phyloP scores from a whole-genome alignment of 2,888 invertebrate genomes.

The Spilosoma lubricipeda region DNA sequence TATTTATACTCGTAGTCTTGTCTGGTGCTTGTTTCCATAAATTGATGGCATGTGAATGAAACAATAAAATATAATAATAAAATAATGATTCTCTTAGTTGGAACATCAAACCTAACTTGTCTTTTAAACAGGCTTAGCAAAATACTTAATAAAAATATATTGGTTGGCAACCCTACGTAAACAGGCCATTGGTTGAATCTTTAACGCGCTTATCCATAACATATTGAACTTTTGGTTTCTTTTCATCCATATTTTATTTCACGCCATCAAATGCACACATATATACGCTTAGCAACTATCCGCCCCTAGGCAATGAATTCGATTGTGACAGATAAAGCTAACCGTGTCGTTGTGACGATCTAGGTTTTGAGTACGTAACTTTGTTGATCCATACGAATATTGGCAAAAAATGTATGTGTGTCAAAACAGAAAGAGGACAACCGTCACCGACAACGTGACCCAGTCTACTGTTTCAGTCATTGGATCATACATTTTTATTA shows the following conservation, averaged over 20 bases:
- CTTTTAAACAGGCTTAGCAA: neutral
- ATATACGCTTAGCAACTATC: constrained; percentile 42
- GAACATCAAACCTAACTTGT: neutral
- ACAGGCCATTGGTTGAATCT: constrained; percentile 4
- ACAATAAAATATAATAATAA: neutral
- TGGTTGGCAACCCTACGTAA: constrained; percentile 29
- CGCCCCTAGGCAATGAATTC: constrained; percentile 58
- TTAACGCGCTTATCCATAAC: constrained; percentile 25
- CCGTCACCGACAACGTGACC: constrained; percentile 58
- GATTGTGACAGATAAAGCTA: constrained; percentile 74
- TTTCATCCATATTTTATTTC: constrained; percentile 24
- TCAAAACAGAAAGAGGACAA: constrained; percentile 71
- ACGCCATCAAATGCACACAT: constrained; percentile 6
- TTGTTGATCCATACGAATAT: constrained; percentile 69
- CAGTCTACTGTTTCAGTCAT: constrained; percentile 47
- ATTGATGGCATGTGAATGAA: neutral
- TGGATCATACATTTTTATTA: neutral
- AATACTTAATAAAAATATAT: neutral
- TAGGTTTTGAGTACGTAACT: constrained; percentile 79
- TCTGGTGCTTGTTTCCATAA: no score
- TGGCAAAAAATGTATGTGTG: constrained; percentile 67
- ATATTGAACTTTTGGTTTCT: constrained; percentile 27
- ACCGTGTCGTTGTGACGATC: constrained; percentile 77
- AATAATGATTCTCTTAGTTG: neutral
- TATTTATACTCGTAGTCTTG: neutral